Percentiles rank a stretch among this genome's conserved stretches.
These are phyloP conservation scores for Drosophila recens DNA, from an alignment of 2,888 invertebrate genomes.

Conservation along the genomic window DNA sequence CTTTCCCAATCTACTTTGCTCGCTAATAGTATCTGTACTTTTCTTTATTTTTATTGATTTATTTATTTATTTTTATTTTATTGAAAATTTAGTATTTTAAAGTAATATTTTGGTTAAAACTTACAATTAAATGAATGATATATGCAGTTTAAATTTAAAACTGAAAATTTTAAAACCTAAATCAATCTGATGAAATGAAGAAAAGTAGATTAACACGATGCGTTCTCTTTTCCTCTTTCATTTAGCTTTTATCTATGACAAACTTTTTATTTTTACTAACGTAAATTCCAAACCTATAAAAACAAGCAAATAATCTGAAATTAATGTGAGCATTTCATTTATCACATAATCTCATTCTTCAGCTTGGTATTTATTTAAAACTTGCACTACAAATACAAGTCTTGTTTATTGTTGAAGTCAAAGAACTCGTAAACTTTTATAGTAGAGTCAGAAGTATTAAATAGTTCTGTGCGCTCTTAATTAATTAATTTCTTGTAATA, in stretches of 20 bases:
- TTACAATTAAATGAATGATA: too few species aligned
- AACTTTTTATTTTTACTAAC: neutral
- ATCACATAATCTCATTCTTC: neutral
- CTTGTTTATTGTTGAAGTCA: constrained; percentile 5
- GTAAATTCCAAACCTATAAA: neutral
- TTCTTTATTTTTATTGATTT: too few species aligned
- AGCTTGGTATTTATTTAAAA: neutral
- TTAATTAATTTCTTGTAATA: constrained; percentile 11
- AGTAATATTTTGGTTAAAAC: too few species aligned
- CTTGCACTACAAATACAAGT: neutral
- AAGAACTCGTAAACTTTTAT: constrained; percentile 19
- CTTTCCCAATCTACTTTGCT: too few species aligned
- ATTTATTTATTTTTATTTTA: too few species aligned
- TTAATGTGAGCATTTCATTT: neutral
- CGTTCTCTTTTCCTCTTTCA: neutral
- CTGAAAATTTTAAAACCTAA: too few species aligned
- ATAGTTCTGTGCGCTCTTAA: constrained; percentile 6
- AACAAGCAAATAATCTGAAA: too few species aligned
- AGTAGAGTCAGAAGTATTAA: neutral
- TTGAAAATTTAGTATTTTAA: too few species aligned
- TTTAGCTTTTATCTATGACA: neutral
- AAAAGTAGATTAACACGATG: too few species aligned
- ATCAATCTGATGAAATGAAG: too few species aligned
- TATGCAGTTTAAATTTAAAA: too few species aligned
- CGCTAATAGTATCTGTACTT: too few species aligned